phyloP scores from a whole-genome alignment of 1,140 invertebrate genomes.

The Drosophila fuyamai region DNA sequence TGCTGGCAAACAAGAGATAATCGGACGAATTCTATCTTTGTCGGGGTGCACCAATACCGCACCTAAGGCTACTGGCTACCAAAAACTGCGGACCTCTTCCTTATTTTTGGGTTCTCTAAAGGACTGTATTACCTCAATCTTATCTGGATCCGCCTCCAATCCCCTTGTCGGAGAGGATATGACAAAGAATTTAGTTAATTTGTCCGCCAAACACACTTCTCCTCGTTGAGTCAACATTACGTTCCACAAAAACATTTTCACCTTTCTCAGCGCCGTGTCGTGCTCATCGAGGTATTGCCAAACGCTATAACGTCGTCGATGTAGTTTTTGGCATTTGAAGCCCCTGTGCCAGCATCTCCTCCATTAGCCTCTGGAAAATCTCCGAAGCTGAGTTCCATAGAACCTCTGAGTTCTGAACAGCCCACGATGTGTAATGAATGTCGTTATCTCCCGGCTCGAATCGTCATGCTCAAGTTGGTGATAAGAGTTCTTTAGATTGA shows the following conservation, averaged over 20 bases:
- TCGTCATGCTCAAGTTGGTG: conserved; percentile 12
- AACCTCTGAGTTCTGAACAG: too few species aligned
- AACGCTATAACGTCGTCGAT: background rate
- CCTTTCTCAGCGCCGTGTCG: background rate
- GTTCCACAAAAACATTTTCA: background rate
- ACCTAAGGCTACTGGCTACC: too few species aligned
- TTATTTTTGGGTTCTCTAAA: background rate
- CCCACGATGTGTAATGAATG: background rate
- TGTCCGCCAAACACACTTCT: background rate
- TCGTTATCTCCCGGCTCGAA: too few species aligned
- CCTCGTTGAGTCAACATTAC: background rate
- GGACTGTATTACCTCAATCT: background rate
- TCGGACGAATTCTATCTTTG: too few species aligned
- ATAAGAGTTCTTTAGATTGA: conserved; percentile 6
- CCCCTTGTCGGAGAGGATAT: background rate
- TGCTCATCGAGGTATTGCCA: background rate
- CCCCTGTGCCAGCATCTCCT: background rate
- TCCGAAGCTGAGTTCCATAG: conserved; percentile 20
- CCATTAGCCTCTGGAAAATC: conserved; percentile 5
- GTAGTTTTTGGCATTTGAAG: background rate
- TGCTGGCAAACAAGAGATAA: too few species aligned
- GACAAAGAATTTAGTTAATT: background rate
- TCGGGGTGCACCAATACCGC: too few species aligned
- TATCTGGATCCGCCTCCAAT: background rate
- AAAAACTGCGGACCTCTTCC: conserved; percentile 1